Evolutionary conservation across 53 echinoderm and acorn worm genomes (phyloP).

Genomic region (Crossaster papposus): DNA sequence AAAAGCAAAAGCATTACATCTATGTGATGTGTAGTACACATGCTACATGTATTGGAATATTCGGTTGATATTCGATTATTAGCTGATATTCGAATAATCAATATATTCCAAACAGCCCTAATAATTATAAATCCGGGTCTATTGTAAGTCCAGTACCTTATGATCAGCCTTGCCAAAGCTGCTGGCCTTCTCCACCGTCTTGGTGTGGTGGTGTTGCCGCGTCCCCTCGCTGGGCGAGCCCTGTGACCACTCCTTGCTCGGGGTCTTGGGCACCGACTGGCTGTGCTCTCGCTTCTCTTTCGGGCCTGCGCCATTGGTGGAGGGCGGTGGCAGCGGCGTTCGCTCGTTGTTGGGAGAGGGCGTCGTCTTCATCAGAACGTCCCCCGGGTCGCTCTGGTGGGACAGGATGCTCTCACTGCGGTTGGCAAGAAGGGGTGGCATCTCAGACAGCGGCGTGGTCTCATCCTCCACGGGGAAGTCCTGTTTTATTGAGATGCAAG

Average conservation of each 20-base stretch:
- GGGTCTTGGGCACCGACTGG: conserved; percentile 43
- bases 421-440: conserved; percentile 30
- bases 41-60: too few relatives aligned
- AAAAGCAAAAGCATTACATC: too few relatives aligned
- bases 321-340: conserved; percentile 22
- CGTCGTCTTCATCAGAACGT: conserved; percentile 43
- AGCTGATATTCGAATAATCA: too few relatives aligned
- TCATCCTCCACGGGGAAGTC: conserved; percentile 35
- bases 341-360: conserved; percentile 54
- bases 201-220: conserved; percentile 38
- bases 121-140: too few relatives aligned
- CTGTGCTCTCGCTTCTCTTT: conserved; percentile 66
- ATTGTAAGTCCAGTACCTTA: conserved; percentile 45
- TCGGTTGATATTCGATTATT: too few relatives aligned
- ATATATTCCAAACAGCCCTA: too few relatives aligned
- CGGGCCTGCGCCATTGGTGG: conserved; percentile 47
- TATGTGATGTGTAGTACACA: too few relatives aligned
- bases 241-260: conserved; percentile 47
- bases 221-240: conserved; percentile 32
- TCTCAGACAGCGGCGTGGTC: conserved; percentile 26
- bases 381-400: conserved; percentile 62
- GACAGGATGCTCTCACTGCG: conserved; percentile 64
- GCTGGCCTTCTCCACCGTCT: conserved; percentile 65
- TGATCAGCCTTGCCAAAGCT: conserved; percentile 74
- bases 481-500: not conserved